Evolutionary conservation across 2,888 invertebrate genomes (phyloP).

Genomic region (Aleiodes testaceus): DNA sequence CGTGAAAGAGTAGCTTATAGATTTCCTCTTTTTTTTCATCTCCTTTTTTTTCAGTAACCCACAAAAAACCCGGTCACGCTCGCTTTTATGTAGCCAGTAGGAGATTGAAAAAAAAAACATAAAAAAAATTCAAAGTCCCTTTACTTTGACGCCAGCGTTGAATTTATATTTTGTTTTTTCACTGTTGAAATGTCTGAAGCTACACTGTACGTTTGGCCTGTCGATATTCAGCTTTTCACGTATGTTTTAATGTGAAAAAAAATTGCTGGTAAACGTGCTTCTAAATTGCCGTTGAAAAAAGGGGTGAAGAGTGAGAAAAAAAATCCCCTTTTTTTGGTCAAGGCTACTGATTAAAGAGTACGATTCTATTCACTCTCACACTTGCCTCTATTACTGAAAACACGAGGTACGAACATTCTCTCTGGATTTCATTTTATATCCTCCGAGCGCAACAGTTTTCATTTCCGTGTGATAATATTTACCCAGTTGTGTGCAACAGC

Average conservation of each 20-base stretch:
- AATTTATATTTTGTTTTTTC: not conserved
- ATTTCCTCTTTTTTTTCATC: conserved; percentile 11
- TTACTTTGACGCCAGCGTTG: not conserved
- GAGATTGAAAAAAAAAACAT: conserved; percentile 23
- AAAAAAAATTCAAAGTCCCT: conserved; percentile 16
- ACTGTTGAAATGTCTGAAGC: not conserved
- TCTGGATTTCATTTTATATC: not conserved
- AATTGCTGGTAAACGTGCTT: not conserved
- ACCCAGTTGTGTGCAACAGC: not conserved
- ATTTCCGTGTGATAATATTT: conserved; percentile 26
- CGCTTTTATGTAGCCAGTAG: conserved; percentile 10
- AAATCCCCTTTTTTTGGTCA: not conserved
- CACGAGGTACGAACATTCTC: not conserved
- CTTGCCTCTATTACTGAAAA: not conserved
- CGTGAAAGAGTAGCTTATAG: not conserved
- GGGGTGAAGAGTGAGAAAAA: not conserved
- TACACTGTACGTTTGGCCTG: not conserved
- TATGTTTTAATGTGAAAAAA: too few relatives aligned
- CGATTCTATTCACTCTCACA: not conserved
- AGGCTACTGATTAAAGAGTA: conserved; percentile 24
- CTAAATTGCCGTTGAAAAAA: not conserved
- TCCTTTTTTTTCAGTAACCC: not conserved
- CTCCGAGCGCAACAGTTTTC: conserved; percentile 35
- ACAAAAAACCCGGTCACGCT: conserved; percentile 22
- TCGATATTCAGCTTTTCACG: too few relatives aligned